phyloP scores from a whole-genome alignment of 2,888 invertebrate genomes.

The Volucella inflata region DNA sequence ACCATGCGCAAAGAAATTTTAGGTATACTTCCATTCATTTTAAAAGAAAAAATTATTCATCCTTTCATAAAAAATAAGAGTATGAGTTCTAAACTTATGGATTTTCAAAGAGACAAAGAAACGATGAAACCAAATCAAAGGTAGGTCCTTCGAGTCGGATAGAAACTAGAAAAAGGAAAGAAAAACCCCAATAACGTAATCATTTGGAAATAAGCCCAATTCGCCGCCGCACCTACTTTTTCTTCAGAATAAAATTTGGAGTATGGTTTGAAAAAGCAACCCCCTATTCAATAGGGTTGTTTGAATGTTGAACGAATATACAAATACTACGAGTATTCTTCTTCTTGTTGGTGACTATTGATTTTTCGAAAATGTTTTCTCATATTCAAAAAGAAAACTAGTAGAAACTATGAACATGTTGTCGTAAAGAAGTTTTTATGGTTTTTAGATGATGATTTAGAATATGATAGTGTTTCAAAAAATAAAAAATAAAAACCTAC shows the following conservation, averaged over 20 bases:
- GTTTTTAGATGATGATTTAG: neutral
- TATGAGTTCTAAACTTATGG: neutral
- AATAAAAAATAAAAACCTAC: slow-evolving; percentile 53
- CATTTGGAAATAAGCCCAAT: slow-evolving; percentile 40
- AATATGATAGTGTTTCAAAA: neutral
- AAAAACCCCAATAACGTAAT: slow-evolving; percentile 55
- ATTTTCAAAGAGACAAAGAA: slow-evolving; percentile 9
- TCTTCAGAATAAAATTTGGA: neutral
- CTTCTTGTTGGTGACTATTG: slow-evolving; percentile 37
- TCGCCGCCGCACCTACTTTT: slow-evolving; percentile 68
- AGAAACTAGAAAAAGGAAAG: neutral
- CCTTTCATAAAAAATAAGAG: neutral
- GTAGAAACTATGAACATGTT: slow-evolving; percentile 7
- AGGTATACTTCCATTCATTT: slow-evolving; percentile 25
- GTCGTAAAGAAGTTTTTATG: slow-evolving; percentile 51
- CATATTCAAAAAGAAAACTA: neutral
- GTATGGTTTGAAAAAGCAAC: neutral
- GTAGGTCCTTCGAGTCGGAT: slow-evolving; percentile 16
- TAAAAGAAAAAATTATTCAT: slow-evolving; percentile 23
- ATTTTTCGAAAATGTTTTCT: slow-evolving; percentile 20
- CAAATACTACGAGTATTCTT: neutral
- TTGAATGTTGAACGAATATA: slow-evolving; percentile 6
- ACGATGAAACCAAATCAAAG: neutral
- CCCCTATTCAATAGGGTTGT: neutral
- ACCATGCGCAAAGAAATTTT: slow-evolving; percentile 70